Conservation (phyloP, 2,113 vertebrate species). For the Grus americana region DNA sequence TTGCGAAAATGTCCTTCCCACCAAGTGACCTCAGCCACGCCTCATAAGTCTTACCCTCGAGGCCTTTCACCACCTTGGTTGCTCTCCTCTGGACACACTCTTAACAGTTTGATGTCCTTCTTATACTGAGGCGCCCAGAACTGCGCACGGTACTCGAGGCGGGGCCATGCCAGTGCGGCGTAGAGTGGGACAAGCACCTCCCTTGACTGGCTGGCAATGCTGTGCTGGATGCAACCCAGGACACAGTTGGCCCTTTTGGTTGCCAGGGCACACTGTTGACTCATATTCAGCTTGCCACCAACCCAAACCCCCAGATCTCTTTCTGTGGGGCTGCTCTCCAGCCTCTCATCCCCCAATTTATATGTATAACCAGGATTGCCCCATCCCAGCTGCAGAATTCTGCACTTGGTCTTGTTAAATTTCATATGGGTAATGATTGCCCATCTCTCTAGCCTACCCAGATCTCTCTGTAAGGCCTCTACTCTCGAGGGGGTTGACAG, state of each 20-base stretch:
- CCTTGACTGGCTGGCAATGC: fast-evolving
- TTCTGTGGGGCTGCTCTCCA: background rate
- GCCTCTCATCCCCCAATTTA: fast-evolving
- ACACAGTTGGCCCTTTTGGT: background rate
- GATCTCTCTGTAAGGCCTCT: background rate
- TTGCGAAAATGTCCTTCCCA: background rate
- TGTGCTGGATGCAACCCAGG: background rate
- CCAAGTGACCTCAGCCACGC: background rate
- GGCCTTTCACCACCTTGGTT: background rate
- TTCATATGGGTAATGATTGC: background rate
- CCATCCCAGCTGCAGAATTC: background rate
- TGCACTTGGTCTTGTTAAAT: background rate
- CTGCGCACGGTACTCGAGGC: background rate
- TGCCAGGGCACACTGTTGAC: background rate
- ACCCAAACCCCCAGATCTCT: background rate
- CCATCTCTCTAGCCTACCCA: background rate
- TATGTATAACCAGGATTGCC: fast-evolving
- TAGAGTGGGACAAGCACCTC: fast-evolving
- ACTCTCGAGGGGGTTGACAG: fast-evolving
- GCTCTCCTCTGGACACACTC: background rate
- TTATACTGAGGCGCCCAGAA: background rate
- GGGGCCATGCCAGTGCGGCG: background rate
- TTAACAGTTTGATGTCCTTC: background rate
- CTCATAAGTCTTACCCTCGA: fast-evolving
- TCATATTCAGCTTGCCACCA: background rate